Conservation (phyloP, 2,113 vertebrate genomes). For the Bubo bubo region DNA sequence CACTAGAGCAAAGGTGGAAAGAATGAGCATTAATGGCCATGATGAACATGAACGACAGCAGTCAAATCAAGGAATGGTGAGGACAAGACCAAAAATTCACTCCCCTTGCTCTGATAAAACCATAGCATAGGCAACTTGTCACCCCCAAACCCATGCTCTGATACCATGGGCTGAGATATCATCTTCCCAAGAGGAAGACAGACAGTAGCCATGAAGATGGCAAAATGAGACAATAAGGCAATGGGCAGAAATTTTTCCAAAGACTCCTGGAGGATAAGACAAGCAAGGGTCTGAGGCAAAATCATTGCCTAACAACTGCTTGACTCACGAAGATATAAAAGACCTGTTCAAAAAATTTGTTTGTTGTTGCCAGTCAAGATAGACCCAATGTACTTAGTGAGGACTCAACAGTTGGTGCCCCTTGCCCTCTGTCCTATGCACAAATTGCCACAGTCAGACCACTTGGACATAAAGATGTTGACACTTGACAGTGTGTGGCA, state of each 20-base stretch:
- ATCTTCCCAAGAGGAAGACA: not conserved
- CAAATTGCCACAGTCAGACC: not conserved
- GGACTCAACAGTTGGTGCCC: not conserved
- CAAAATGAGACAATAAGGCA: not conserved
- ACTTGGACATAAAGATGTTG: not conserved
- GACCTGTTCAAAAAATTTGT: not conserved
- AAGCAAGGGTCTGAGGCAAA: not conserved
- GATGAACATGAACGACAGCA: accelerated
- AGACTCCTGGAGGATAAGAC: not conserved
- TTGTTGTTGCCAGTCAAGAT: not conserved
- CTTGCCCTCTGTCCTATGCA: not conserved
- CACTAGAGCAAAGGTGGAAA: not conserved
- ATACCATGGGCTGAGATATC: not conserved
- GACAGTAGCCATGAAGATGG: not conserved
- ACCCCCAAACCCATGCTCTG: not conserved
- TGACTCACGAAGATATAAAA: not conserved
- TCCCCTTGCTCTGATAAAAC: not conserved
- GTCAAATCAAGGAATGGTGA: not conserved
- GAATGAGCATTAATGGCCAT: not conserved
- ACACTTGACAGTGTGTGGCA: not conserved
- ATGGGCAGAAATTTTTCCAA: not conserved
- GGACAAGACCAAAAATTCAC: not conserved
- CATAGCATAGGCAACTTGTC: accelerated
- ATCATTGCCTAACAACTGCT: not conserved
- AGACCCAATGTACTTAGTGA: not conserved